Base-by-base conservation (phyloP, 2,797 vertebrate genomes). In the Aphelocoma californica region DNA sequence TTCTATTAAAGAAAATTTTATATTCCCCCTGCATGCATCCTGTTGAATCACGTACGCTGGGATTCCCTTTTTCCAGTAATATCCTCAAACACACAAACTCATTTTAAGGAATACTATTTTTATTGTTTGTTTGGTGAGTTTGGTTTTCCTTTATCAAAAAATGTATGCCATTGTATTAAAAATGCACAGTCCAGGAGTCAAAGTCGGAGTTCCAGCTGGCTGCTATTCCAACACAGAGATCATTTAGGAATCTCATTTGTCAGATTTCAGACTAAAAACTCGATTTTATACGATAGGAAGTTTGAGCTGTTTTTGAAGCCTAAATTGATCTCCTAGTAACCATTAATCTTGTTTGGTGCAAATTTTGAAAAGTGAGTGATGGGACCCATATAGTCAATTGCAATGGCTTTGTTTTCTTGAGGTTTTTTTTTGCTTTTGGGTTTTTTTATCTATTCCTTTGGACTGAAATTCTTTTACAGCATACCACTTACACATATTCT, bases 21-120 rank as follows among this genome's bases (percentile, higher is more conserved):
- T 65, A 17, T 2, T 57, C 6, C 6, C 20, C 32, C 12, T 48
- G 1, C 0, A 0, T 87, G 17, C 18, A 38, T 81, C 6, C 5
- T 3, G 0, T 34, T 50, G 29, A 29, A 36, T 40, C 18, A 25
- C 5, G 32, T 29, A 9, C 12, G 54, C 5, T 29, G 32, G 21
- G 5, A 31, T 26, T 58, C 8, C 8, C 6, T 54, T 81, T 69
- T 29, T 29, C 26, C n/a, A 40, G 24, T 65, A 48, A 42, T n/a
- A 31, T 28, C 31, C 53, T 73, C 54, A 38, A 45, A 64, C 9
- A 77, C 4, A 64, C 4, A 60, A 60, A 29, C 6, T 45, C 6
- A 51, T 94, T 94, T 72, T 45, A 66, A 65, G 9, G 12, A 48
- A 73, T 53, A 32, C 2, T 4, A 1, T 32, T 32, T 24, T 28